Conservation (phyloP, 2,113 vertebrate species). For the Myiozetetes cayanensis region DNA sequence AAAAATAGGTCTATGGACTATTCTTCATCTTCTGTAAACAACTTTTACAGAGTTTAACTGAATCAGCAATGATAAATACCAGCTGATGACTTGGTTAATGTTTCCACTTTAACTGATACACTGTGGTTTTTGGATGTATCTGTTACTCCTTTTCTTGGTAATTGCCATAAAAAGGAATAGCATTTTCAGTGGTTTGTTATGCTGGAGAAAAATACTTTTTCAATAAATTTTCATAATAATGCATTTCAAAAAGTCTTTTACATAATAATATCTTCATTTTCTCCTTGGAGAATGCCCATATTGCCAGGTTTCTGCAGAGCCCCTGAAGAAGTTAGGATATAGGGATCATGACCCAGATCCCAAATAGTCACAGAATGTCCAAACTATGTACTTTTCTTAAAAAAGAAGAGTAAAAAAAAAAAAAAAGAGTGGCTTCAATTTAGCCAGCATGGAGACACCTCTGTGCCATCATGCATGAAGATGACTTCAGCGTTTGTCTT, state of each 20-base stretch:
- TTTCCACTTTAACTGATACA: not conserved
- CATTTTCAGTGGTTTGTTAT: not conserved
- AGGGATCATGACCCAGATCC: not conserved
- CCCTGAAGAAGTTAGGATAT: not conserved
- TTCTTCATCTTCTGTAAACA: not conserved
- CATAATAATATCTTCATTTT: not conserved
- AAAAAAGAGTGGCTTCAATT: not conserved
- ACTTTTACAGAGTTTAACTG: not conserved
- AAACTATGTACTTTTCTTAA: not conserved
- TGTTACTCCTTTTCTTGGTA: not conserved
- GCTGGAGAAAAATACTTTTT: not conserved
- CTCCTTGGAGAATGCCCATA: not conserved
- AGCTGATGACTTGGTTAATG: not conserved
- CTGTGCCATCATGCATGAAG: not conserved
- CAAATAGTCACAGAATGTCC: not conserved
- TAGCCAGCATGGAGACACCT: not conserved
- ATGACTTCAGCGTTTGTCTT: not conserved
- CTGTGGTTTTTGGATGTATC: rapidly evolving
- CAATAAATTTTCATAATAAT: not conserved
- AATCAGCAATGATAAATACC: not conserved
- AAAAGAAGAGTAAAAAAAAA: not conserved
- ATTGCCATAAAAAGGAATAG: not conserved
- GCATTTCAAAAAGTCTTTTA: not conserved
- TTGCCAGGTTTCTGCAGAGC: not conserved
- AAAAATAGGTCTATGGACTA: not conserved